Conservation (phyloP, 1,140 invertebrate genomes). For the Eufriesea mexicana region DNA sequence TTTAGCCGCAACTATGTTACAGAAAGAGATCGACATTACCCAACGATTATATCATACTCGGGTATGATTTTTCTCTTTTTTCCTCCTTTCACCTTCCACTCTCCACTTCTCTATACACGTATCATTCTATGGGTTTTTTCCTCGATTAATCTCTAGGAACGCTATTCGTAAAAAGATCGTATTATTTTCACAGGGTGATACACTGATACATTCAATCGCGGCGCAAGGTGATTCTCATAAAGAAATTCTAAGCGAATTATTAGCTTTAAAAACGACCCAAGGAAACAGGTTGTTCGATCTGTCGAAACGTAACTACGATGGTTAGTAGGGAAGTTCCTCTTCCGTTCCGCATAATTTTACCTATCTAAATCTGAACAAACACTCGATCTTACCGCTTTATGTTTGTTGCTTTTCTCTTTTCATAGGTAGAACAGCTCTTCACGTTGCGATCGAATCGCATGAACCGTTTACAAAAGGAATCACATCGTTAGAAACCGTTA, state of each 20-base stretch:
- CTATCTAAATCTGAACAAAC: too few relatives aligned
- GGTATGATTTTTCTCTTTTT: slow-evolving; percentile 45
- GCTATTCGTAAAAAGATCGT: neutral
- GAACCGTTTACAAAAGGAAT: slow-evolving; percentile 35
- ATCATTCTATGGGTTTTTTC: neutral
- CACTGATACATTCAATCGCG: slow-evolving; percentile 71
- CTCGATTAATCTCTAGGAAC: neutral
- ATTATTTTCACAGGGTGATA: slow-evolving; percentile 67
- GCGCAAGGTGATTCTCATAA: slow-evolving; percentile 70
- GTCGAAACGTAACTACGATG: slow-evolving; percentile 73
- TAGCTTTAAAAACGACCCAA: slow-evolving; percentile 67
- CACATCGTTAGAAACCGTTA: slow-evolving; percentile 58
- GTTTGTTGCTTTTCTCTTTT: neutral
- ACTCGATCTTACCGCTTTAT: neutral
- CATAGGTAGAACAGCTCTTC: slow-evolving; percentile 73
- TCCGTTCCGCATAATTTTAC: too few relatives aligned
- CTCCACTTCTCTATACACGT: too few relatives aligned
- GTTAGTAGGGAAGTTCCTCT: slow-evolving; percentile 53
- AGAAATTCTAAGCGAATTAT: slow-evolving; percentile 67
- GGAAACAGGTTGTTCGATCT: slow-evolving; percentile 73
- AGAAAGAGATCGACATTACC: slow-evolving; percentile 72
- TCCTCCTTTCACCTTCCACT: too few relatives aligned
- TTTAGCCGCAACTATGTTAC: slow-evolving; percentile 70
- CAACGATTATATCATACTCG: slow-evolving; percentile 67
- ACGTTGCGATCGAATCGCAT: slow-evolving; percentile 72